These are phyloP conservation scores for Hapalemur alaotrensis DNA, from an alignment of 2,797 vertebrate genomes.

Conservation along the genomic window DNA sequence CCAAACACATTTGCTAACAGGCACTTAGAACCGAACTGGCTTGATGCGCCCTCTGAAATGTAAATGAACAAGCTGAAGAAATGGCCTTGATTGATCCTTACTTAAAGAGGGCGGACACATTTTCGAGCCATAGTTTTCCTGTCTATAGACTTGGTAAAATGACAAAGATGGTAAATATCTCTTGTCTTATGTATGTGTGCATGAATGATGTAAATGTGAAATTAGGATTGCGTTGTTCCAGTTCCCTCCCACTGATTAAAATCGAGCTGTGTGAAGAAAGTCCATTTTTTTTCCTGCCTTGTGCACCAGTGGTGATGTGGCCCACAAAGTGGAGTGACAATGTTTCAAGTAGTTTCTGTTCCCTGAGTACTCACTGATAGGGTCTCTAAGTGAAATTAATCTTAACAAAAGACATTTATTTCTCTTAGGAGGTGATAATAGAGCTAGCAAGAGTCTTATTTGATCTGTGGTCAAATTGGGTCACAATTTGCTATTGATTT, in stretches of 20 bases:
- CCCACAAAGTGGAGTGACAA: background rate
- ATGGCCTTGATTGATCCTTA: background rate
- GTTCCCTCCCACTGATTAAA: background rate
- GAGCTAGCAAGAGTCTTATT: conserved; percentile 3
- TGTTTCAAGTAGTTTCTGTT: background rate
- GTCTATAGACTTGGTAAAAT: background rate
- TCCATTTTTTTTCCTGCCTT: background rate
- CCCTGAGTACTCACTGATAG: background rate
- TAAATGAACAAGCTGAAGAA: conserved; percentile 66
- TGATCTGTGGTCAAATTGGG: conserved; percentile 45
- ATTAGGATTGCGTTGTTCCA: background rate
- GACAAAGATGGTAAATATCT: background rate
- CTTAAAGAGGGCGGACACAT: conserved; percentile 54
- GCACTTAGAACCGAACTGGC: conserved; percentile 70
- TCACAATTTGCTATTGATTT: conserved; percentile 42
- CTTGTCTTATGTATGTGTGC: background rate
- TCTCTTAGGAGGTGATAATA: conserved; percentile 33
- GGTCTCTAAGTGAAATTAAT: conserved; percentile 45
- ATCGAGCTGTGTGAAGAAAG: background rate
- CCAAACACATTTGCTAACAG: conserved; percentile 78
- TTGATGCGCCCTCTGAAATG: conserved; percentile 65
- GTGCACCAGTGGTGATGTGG: background rate
- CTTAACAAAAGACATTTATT: conserved; percentile 57
- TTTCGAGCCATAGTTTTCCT: background rate
- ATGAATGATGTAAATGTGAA: background rate